Percentiles rank a stretch among this genome's conserved stretches.
Evolutionary conservation across 2,113 vertebrate genomes (phyloP).

Genomic region (Corvus moneduloides): DNA sequence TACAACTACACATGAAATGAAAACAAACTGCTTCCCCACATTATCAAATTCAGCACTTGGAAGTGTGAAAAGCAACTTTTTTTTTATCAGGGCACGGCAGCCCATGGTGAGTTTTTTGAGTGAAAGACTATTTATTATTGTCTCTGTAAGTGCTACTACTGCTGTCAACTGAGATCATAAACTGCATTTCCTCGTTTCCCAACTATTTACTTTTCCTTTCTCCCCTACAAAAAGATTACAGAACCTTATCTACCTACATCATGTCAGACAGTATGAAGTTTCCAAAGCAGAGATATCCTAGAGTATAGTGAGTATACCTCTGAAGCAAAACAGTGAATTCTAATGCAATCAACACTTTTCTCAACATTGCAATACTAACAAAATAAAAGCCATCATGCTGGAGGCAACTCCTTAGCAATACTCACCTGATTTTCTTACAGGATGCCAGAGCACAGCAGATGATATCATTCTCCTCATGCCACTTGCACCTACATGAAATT

Average conservation of each 20-base stretch:
- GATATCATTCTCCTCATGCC: slow-evolving; percentile 80
- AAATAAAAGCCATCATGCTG: background rate
- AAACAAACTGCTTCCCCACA: background rate
- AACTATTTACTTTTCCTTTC: background rate
- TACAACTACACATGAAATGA: background rate
- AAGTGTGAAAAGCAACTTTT: background rate
- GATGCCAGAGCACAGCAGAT: slow-evolving; percentile 77
- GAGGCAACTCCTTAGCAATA: background rate
- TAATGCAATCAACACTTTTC: background rate
- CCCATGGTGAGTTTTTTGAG: background rate
- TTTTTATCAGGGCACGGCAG: background rate
- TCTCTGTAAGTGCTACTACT: background rate
- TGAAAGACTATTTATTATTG: background rate
- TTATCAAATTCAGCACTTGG: background rate
- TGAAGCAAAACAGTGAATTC: background rate
- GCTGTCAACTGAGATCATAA: background rate
- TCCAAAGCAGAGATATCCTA: background rate
- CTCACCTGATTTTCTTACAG: slow-evolving; percentile 80
- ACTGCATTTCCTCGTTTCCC: background rate
- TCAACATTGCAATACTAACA: background rate
- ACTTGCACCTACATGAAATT: slow-evolving; percentile 71
- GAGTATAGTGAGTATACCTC: background rate
- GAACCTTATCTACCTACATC: background rate
- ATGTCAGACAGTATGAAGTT: background rate
- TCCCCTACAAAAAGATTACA: background rate